phyloP scores from a whole-genome alignment of 2,113 vertebrate genomes.

The Lonchura striata region DNA sequence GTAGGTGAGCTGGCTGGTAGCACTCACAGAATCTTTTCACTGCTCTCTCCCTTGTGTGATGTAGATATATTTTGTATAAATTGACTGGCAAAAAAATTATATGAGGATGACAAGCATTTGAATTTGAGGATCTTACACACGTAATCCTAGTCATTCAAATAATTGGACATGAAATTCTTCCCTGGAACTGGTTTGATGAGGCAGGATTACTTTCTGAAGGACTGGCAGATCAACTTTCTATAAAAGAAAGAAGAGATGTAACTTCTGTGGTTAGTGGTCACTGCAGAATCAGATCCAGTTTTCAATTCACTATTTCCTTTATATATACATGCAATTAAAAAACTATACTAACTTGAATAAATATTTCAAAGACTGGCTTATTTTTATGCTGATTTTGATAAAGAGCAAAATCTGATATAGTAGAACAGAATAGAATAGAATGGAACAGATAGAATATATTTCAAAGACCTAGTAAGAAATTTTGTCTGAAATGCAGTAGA shows the following conservation, averaged over 20 bases:
- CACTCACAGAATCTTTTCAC: neutral
- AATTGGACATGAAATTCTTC: neutral
- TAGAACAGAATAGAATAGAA: neutral
- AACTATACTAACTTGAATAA: neutral
- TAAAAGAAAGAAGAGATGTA: neutral
- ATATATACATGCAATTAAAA: neutral
- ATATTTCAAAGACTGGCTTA: neutral
- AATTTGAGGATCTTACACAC: neutral
- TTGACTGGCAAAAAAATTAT: neutral
- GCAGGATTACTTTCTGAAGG: neutral
- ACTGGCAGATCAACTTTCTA: neutral
- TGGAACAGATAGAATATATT: neutral
- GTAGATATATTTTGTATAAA: neutral
- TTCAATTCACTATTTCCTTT: neutral
- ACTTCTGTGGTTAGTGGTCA: neutral
- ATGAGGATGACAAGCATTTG: neutral
- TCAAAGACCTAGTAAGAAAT: neutral
- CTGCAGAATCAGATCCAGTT: neutral
- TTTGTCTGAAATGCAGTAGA: neutral
- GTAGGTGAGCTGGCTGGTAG: neutral
- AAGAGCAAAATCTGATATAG: neutral
- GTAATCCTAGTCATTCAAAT: conserved; percentile 5
- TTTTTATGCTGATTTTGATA: neutral
- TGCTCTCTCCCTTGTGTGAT: neutral
- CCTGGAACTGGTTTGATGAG: neutral